Percentiles rank a stretch among this genome's conserved stretches.
Conservation (phyloP, 2,888 invertebrate species). For the Strigamia transsilvanica region DNA sequence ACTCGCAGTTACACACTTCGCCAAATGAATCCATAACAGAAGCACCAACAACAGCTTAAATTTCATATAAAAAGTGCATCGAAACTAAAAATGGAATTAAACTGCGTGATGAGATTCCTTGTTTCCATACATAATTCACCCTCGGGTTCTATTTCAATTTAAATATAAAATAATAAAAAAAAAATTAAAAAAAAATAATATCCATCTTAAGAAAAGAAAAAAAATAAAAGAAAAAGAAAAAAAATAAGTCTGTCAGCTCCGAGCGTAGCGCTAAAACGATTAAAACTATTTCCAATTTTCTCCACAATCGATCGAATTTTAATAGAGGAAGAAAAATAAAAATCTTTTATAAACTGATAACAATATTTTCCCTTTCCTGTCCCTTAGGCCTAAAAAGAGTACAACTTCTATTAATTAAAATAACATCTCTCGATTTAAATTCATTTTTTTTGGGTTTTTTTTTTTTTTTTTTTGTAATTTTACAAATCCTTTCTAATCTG, state of each 20-base stretch:
- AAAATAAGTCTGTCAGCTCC: conserved; percentile 3
- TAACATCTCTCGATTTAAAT: background rate
- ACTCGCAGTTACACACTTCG: conserved; percentile 19
- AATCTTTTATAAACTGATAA: conserved; percentile 18
- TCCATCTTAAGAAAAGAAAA: background rate
- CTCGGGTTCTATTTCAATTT: conserved; percentile 4
- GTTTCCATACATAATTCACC: conserved; percentile 30
- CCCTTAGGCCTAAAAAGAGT: background rate
- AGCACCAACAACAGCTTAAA: conserved; percentile 16
- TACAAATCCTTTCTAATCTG: background rate
- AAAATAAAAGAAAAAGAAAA: background rate
- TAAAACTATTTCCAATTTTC: conserved; percentile 30
- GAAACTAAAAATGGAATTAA: conserved; percentile 26
- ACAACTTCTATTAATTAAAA: conserved; percentile 4
- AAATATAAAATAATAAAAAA: conserved; percentile 22
- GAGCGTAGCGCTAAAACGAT: conserved; percentile 20
- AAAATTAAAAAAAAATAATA: background rate
- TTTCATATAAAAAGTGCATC: conserved; percentile 30
- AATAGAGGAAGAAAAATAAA: background rate
- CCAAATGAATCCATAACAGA: conserved; percentile 21
- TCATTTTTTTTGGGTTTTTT: too few species aligned
- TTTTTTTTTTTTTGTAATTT: background rate
- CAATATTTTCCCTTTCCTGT: background rate
- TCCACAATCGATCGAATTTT: conserved; percentile 2
- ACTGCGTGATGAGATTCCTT: conserved; percentile 6